These are phyloP conservation scores for Nomada fabriciana DNA, from an alignment of 2,888 invertebrate genomes.

Conservation along the genomic window DNA sequence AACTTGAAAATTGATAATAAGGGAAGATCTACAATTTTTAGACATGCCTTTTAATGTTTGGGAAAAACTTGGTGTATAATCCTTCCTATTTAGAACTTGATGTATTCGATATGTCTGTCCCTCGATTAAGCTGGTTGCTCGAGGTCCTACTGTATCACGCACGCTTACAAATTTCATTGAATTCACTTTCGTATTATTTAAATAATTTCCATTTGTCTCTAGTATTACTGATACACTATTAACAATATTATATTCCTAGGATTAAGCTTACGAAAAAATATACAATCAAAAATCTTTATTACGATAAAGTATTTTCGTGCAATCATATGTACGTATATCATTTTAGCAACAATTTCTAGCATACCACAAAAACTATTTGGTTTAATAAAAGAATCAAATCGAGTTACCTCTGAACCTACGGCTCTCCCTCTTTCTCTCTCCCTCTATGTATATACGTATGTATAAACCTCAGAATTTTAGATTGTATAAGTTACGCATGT, in stretches of 20 bases:
- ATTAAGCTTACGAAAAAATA: neutral
- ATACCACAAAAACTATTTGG: neutral
- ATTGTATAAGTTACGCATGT: neutral
- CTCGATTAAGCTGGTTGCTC: too few relatives aligned
- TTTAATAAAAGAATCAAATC: conserved; percentile 1
- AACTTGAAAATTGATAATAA: too few relatives aligned
- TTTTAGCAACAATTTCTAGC: neutral
- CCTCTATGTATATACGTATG: neutral
- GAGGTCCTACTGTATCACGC: neutral
- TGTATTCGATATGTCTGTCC: too few relatives aligned
- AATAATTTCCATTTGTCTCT: neutral
- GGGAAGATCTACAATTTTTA: too few relatives aligned
- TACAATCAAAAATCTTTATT: neutral
- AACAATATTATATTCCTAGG: neutral
- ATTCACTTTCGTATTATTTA: neutral
- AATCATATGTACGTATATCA: neutral
- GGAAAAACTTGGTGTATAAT: too few relatives aligned
- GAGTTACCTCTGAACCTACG: neutral
- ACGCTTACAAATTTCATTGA: neutral
- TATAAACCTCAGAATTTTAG: conserved; percentile 7
- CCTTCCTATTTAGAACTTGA: too few relatives aligned
- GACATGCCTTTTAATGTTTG: too few relatives aligned
- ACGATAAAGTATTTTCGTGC: neutral
- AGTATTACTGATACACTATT: neutral
- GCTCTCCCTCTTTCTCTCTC: neutral